Percentiles rank a stretch among this genome's conserved stretches.
Conservation (phyloP, 2,888 invertebrate genomes). For the Trichopoda pennipes region DNA sequence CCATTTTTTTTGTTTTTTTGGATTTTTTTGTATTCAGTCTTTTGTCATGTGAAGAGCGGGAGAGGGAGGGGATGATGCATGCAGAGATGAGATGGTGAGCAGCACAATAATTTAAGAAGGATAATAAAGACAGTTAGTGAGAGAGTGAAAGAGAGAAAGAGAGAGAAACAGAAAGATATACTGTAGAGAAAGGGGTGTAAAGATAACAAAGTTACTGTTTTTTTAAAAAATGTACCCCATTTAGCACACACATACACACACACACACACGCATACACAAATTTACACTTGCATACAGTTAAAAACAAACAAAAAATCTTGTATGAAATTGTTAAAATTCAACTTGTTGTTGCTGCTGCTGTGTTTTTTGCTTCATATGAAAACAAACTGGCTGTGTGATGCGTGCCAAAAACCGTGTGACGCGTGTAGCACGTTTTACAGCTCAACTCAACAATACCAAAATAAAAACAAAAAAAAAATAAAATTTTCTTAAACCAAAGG, state of each 20-base stretch:
- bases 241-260: conserved; percentile 1
- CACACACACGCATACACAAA: not conserved
- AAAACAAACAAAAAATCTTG: not conserved
- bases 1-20: conserved; percentile 58
- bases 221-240: conserved; percentile 45
- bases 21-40: conserved; percentile 27
- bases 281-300: too few species aligned
- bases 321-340: conserved; percentile 6
- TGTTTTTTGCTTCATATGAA: not conserved
- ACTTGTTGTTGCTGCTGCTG: conserved; percentile 61
- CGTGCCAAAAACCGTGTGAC: conserved; percentile 70
- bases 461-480: conserved; percentile 21
- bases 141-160: not conserved
- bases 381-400: conserved; percentile 63
- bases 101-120: not conserved
- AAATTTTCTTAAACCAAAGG: conserved; percentile 17
- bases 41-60: too few species aligned
- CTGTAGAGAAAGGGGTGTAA: conserved; percentile 45
- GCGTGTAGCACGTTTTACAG: conserved; percentile 72
- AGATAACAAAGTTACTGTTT: conserved; percentile 22
- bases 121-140: not conserved
- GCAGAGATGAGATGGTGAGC: not conserved
- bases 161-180: not conserved
- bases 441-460: conserved; percentile 63
- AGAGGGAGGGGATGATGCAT: conserved; percentile 7